Percentiles rank a stretch among this genome's conserved stretches.
These are phyloP conservation scores for Lepisosteus osseus DNA, from an alignment of 2,113 vertebrate genomes.

Conservation along the genomic window DNA sequence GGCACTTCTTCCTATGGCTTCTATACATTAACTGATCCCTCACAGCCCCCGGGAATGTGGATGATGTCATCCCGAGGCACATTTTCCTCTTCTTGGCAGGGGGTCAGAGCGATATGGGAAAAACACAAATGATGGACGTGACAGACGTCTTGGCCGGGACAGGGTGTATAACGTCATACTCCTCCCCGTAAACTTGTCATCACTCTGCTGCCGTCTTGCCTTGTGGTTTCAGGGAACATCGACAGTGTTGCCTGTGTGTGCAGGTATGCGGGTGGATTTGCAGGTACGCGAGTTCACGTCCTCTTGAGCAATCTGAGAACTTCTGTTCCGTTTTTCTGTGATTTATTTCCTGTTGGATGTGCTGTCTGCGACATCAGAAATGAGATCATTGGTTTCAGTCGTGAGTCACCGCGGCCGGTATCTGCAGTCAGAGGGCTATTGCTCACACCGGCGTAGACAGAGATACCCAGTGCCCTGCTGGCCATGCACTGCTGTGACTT, in stretches of 20 bases:
- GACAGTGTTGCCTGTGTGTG: background rate
- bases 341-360: background rate
- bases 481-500: no score
- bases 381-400: no score
- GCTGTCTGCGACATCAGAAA: no score
- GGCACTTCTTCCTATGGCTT: no score
- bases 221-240: background rate
- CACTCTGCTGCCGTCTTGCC: background rate
- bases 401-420: background rate
- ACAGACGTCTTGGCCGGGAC: constrained; percentile 1
- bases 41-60: background rate
- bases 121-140: constrained; percentile 5
- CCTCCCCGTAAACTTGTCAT: constrained; percentile 5
- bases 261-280: background rate
- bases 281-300: background rate
- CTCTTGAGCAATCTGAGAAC: no score
- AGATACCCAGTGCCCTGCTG: background rate
- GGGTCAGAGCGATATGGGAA: background rate
- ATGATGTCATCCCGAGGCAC: background rate
- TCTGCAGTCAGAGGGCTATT: background rate
- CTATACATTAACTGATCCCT: no score
- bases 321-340: background rate
- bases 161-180: constrained; percentile 13
- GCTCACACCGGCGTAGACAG: background rate
- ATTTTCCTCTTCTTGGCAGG: background rate